phyloP scores from a whole-genome alignment of 1,140 invertebrate genomes.

The Holcopasites calliopsidis region DNA sequence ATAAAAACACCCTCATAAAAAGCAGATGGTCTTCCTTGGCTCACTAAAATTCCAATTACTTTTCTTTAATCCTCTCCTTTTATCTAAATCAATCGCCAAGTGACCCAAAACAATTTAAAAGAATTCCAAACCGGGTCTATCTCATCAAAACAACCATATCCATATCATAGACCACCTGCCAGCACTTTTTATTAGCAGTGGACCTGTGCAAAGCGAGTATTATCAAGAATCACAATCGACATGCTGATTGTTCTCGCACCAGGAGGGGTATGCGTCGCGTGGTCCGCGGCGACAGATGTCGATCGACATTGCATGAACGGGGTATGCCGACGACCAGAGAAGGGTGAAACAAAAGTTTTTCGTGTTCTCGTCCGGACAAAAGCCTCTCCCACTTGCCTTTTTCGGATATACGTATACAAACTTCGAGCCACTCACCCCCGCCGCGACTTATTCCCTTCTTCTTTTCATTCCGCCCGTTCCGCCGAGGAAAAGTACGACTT shows the following conservation, averaged over 20 bases:
- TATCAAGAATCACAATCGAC: conserved; percentile 22
- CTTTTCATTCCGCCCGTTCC: not conserved
- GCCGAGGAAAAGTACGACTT: not conserved
- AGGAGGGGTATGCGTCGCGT: not conserved
- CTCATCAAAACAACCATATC: no score
- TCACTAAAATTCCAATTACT: no score
- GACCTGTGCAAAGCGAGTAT: not conserved
- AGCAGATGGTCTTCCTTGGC: no score
- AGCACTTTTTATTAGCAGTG: not conserved
- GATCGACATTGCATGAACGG: conserved; percentile 37
- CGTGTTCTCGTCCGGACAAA: conserved; percentile 19
- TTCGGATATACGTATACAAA: conserved; percentile 59
- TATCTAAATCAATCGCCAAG: no score
- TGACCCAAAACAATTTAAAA: not conserved
- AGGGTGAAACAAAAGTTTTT: conserved; percentile 40
- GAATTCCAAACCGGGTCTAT: no score
- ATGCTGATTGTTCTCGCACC: not conserved
- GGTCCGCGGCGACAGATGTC: conserved; percentile 18
- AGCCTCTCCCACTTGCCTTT: conserved; percentile 36
- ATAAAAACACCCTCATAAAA: no score
- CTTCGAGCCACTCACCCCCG: conserved; percentile 18
- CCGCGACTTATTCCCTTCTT: not conserved
- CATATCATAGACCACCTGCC: not conserved
- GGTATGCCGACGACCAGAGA: conserved; percentile 6
- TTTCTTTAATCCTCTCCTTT: no score